Base-by-base conservation (phyloP, 2,797 vertebrate genomes). In the Pampus argenteus region DNA sequence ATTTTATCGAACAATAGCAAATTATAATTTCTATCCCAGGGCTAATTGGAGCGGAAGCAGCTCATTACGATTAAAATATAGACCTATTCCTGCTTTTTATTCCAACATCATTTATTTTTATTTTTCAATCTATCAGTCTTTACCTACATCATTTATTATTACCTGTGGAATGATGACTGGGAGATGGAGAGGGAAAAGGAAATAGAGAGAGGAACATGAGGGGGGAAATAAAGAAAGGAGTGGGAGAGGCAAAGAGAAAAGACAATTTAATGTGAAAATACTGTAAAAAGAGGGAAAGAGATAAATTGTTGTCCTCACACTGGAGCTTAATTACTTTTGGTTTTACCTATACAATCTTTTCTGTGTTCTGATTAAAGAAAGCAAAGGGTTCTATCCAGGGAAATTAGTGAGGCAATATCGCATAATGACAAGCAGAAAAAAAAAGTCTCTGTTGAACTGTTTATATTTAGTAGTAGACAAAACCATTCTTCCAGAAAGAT, bases 281-380 rank as follows among this genome's bases (percentile, higher is more conserved):
- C 17, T 44, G 17, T 34, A 55, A 22, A 70, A 36, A 10, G 13
- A 65, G 63, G 31, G 11, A 45, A 38, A 60, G 61, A 57, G 68
- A 82, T 74, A 62, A 66, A 81, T 58, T 52, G 66, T 67, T 84
- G 50, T 66, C 60, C 61, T 60, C 58, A 59, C 14, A 13, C 40
- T 51, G 22, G 54, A 72, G 59, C 71, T 79, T 89, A 88, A 90
- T 89, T 84, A 86, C 71, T 76, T 81, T 86, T 84, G 57, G 57
- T 81, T 74, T 71, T 70, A 73, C 47, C 74, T 40, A 48, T 76
- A 82, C 44, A 54, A 48, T 64, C 7, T 44, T 80, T 70, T 77
- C 64, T 55, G 66, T 76, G 40, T 66, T 74, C 60, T 84, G 74
- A 84, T 87, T 84, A 79, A 81, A 84, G 73, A 55, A 56, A 67